Evolutionary conservation across 2,888 invertebrate genomes (phyloP).

Genomic region (Macaria liturata): DNA sequence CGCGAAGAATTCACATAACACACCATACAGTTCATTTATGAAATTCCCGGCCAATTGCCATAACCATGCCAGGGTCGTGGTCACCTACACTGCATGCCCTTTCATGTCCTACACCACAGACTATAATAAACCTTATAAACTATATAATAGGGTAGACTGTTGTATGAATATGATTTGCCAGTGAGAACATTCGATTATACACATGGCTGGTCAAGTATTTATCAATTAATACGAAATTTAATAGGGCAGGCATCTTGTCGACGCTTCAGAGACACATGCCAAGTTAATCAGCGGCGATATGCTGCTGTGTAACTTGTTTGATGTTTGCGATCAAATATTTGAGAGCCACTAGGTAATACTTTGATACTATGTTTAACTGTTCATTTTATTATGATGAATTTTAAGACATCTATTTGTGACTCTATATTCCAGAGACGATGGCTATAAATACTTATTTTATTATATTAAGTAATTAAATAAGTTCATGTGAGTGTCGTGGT

Average conservation of each 20-base stretch:
- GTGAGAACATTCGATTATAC: slow-evolving; percentile 80
- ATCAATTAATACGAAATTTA: slow-evolving; percentile 76
- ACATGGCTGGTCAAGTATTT: slow-evolving; percentile 77
- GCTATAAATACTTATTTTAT: too few species aligned
- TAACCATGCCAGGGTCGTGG: slow-evolving; percentile 39
- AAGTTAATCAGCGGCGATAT: slow-evolving; percentile 46
- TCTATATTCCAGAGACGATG: too few species aligned
- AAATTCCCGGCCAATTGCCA: slow-evolving; percentile 43
- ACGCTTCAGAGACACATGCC: slow-evolving; percentile 58
- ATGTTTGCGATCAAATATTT: too few species aligned
- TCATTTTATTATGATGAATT: too few species aligned
- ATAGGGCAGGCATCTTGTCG: slow-evolving; percentile 67
- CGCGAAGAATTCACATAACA: slow-evolving; percentile 10
- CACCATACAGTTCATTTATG: slow-evolving; percentile 38
- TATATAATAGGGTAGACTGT: slow-evolving; percentile 18
- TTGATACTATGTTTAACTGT: too few species aligned
- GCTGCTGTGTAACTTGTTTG: slow-evolving; percentile 9
- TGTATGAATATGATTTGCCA: slow-evolving; percentile 27
- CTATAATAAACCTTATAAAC: slow-evolving; percentile 33
- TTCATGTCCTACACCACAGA: slow-evolving; percentile 26
- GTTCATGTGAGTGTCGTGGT: too few species aligned
- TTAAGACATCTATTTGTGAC: too few species aligned
- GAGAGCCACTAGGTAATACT: too few species aligned
- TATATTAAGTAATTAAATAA: too few species aligned
- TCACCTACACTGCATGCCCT: slow-evolving; percentile 40